phyloP scores from a whole-genome alignment of 2,888 invertebrate species.

The Rhopalosiphum nymphaeae region DNA sequence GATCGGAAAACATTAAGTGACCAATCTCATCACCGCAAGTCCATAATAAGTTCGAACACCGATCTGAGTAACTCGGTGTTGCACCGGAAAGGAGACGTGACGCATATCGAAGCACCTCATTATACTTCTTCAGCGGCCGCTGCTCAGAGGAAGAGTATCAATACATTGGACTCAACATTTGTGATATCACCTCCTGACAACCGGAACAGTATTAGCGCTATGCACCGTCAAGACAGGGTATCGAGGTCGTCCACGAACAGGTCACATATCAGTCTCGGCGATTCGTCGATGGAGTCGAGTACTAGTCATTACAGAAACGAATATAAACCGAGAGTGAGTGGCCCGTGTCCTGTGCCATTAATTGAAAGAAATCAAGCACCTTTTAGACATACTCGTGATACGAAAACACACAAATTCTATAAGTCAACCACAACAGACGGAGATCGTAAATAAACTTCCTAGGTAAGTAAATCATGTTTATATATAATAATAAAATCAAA shows the following conservation, averaged over 20 bases:
- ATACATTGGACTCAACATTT: conserved; percentile 81
- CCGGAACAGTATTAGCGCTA: conserved; percentile 82
- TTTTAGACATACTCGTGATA: conserved; percentile 87
- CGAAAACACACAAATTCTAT: conserved; percentile 88
- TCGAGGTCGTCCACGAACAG: conserved; percentile 72
- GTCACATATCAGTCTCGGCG: conserved; percentile 84
- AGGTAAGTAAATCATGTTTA: not conserved
- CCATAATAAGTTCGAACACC: conserved; percentile 79
- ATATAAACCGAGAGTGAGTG: conserved; percentile 79
- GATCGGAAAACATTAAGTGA: not conserved
- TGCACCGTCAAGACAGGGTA: conserved; percentile 76
- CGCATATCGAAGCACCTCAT: conserved; percentile 76
- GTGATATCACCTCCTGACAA: conserved; percentile 78
- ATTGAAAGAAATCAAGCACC: conserved; percentile 81
- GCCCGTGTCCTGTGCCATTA: conserved; percentile 85
- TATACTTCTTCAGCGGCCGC: conserved; percentile 80
- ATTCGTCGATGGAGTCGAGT: conserved; percentile 71
- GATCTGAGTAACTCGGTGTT: conserved; percentile 83
- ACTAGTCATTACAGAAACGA: conserved; percentile 82
- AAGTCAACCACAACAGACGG: conserved; percentile 67
- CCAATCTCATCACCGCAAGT: conserved; percentile 78
- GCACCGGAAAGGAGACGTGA: conserved; percentile 80
- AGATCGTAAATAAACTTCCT: conserved; percentile 18
- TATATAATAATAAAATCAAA: not conserved
- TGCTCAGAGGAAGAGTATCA: conserved; percentile 81